Base-by-base conservation (phyloP, 2,797 vertebrate genomes). In the Xenopus petersii region DNA sequence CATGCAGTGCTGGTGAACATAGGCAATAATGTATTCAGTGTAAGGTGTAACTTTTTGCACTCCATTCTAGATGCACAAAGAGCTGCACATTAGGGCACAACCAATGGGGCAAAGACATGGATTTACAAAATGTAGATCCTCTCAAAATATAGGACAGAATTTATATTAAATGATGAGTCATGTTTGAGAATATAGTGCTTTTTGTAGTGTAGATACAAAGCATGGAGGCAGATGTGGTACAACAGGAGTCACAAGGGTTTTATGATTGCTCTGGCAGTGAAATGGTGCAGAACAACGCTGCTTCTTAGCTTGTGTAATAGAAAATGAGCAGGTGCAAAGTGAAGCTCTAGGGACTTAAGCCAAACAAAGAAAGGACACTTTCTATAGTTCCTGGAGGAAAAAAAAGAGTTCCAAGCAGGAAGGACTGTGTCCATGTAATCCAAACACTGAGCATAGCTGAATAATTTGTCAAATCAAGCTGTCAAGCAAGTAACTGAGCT, bases 311-410 rank as follows among this genome's bases (percentile, higher is more conserved):
- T 69, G 30, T 58, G 26, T 11, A 42, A 36, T 21, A 55, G 30
- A 55, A 51, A 55, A 68, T 68, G 49, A 69, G 67, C 67, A 69
- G 67, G 67, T 69, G 67, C 30, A 69, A 36, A 36, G 11, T 69
- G 49, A 42, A 46, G 11, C 67, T 12, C 67, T 69, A 15, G 67
- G 54, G 67, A 69, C 30, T 12, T 42, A 8, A 16, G 54, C 67
- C 67, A 68, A 68, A 68, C 66, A 69, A 36, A 30, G 48, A 42
- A 36, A 55, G 30, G 55, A 58, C 55, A 59, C 30, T 58, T 49
- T 51, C 49, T 51, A 12, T 51, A 51, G 55, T 69, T 69, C 67
- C 67, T 69, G 67, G 54, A 59, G 67, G 54, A 46, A 26, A 65
- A 30, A 30, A 67, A 59, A 30, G 13, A 58, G 54, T 58, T 58